Conservation (phyloP, 35 echinoderm and acorn worm species). For the Ptychodera flava region DNA sequence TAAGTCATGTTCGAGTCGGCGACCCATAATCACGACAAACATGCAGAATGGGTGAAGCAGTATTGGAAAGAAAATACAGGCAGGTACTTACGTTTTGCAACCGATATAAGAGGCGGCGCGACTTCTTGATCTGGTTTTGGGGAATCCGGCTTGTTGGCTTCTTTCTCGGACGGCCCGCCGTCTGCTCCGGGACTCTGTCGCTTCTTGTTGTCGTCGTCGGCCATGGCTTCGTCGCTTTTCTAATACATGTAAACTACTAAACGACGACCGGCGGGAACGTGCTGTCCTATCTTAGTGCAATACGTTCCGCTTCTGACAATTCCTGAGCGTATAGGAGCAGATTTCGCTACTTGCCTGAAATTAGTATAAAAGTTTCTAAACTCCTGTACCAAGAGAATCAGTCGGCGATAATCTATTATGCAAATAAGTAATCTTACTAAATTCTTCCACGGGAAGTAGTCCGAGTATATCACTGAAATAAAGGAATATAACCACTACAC, state of each 20-base stretch:
- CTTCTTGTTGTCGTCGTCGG: background rate
- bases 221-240: background rate
- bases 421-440: background rate
- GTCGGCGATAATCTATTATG: background rate
- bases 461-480: background rate
- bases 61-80: no score
- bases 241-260: background rate
- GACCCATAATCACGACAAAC: no score
- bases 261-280: background rate
- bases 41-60: no score
- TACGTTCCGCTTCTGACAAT: background rate
- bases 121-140: conserved; percentile 92
- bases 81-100: conserved; percentile 82
- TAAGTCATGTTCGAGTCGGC: no score
- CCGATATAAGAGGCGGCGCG: conserved; percentile 72
- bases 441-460: background rate
- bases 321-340: background rate
- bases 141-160: conserved; percentile 87
- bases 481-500: background rate
- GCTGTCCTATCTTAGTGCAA: background rate
- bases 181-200: background rate
- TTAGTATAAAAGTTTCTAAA: background rate
- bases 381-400: background rate
- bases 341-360: background rate
- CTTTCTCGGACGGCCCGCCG: conserved; percentile 39